Conservation (phyloP, 2,113 vertebrate genomes). For the Theristicus caerulescens region DNA sequence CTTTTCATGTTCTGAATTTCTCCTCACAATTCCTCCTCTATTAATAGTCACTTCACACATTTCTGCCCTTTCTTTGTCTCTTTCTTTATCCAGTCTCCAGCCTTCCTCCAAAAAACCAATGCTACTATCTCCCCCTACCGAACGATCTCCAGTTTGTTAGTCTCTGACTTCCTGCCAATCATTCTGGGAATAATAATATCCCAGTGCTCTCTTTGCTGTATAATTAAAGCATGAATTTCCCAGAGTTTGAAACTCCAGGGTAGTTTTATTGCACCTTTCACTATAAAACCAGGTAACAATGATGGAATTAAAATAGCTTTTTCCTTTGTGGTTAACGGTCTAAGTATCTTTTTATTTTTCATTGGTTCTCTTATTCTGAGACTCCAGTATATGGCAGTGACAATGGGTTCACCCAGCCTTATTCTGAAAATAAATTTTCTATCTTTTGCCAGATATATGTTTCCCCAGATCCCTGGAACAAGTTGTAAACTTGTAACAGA, state of each 20-base stretch:
- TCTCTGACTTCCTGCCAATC: constrained; percentile 60
- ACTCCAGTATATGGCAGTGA: constrained; percentile 47
- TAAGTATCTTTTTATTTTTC: constrained; percentile 51
- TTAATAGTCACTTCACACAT: constrained; percentile 29
- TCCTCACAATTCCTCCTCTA: constrained; percentile 31
- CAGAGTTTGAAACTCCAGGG: constrained; percentile 72
- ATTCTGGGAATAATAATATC: constrained; percentile 71
- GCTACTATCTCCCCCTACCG: constrained; percentile 58
- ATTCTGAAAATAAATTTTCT: constrained; percentile 74
- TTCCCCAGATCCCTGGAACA: constrained; percentile 74
- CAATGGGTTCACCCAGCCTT: constrained; percentile 70
- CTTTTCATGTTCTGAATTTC: constrained; percentile 47
- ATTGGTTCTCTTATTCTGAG: constrained; percentile 68
- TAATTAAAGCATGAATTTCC: constrained; percentile 77
- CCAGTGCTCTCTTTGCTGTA: constrained; percentile 66
- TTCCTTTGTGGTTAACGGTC: constrained; percentile 52
- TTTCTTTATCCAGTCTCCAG: not conserved
- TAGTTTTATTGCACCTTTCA: constrained; percentile 74
- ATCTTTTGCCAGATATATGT: constrained; percentile 78
- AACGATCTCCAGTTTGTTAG: constrained; percentile 55
- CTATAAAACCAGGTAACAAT: constrained; percentile 74
- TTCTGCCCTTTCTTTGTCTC: constrained; percentile 7
- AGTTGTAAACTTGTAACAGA: constrained; percentile 80
- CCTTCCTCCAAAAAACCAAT: constrained; percentile 44
- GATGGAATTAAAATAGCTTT: constrained; percentile 71